These are phyloP conservation scores for Agrilus biguttatus DNA, from an alignment of 2,888 invertebrate genomes.

Conservation along the genomic window DNA sequence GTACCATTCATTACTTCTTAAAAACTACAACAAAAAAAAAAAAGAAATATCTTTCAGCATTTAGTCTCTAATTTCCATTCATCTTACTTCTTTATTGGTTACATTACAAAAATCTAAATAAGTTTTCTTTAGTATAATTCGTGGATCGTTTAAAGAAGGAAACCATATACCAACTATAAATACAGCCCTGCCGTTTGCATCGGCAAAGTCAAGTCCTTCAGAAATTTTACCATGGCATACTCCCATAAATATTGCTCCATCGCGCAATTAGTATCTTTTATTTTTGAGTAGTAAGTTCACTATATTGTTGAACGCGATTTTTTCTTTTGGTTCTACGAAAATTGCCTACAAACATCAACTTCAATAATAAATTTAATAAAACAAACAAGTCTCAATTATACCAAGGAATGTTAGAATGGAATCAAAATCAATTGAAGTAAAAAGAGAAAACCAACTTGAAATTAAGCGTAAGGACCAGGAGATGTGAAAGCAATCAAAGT, in stretches of 20 bases:
- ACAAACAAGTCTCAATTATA: neutral
- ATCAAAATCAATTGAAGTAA: too few relatives aligned
- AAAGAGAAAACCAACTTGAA: too few relatives aligned
- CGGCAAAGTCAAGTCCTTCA: conserved; percentile 95
- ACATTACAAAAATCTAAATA: conserved; percentile 67
- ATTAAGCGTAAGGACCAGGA: too few relatives aligned
- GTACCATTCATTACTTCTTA: conserved; percentile 81
- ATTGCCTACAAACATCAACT: conserved; percentile 42
- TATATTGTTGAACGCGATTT: conserved; percentile 63
- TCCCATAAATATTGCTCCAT: conserved; percentile 90
- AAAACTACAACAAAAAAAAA: conserved; percentile 29
- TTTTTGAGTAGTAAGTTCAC: conserved; percentile 72
- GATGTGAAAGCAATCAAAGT: conserved; percentile 39
- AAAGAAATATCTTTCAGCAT: too few relatives aligned
- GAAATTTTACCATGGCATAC: conserved; percentile 97
- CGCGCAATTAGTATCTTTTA: conserved; percentile 54
- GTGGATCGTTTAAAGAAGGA: conserved; percentile 85
- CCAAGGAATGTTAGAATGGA: neutral
- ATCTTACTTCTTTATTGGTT: conserved; percentile 40
- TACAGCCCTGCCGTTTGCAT: conserved; percentile 89
- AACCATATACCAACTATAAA: conserved; percentile 92
- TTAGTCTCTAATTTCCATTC: too few relatives aligned
- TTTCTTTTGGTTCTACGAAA: conserved; percentile 80
- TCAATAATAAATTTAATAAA: neutral
- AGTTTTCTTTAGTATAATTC: conserved; percentile 77